A percentile compares a stretch with the other conserved stretches of the same genome.
phyloP scores from a whole-genome alignment of 1,140 invertebrate genomes.

The Ceratina japonica region DNA sequence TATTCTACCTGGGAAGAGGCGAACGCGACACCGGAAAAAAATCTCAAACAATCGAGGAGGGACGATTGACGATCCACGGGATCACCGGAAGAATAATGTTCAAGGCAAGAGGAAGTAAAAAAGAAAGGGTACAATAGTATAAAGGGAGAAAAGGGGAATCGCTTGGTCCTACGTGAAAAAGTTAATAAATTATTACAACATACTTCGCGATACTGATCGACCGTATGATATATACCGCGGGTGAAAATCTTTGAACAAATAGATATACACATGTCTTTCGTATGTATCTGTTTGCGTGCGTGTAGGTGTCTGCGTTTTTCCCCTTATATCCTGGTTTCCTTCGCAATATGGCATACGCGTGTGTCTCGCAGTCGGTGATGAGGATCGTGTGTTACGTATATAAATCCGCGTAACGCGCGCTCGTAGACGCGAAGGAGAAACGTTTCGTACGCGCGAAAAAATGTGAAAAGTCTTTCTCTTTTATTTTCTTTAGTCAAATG shows the following conservation, averaged over 20 bases:
- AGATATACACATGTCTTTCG: conserved; percentile 29
- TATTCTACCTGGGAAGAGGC: conserved; percentile 46
- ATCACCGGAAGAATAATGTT: not conserved
- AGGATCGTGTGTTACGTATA: conserved; percentile 12
- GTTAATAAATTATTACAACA: conserved; percentile 58
- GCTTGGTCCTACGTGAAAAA: conserved; percentile 50
- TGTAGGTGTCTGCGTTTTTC: not conserved
- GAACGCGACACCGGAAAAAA: conserved; percentile 12
- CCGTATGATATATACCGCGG: conserved; percentile 50
- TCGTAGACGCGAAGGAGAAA: not conserved
- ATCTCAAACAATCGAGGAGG: conserved; percentile 3
- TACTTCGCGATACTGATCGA: conserved; percentile 45
- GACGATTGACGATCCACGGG: conserved; percentile 20
- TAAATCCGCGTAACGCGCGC: not conserved
- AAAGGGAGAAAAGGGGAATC: conserved; percentile 30
- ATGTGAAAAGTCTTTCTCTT: conserved; percentile 32
- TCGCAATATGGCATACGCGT: conserved; percentile 26
- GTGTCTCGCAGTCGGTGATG: not conserved
- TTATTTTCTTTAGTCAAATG: conserved; percentile 19
- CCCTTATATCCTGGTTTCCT: not conserved
- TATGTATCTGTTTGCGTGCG: not conserved
- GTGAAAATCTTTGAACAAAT: conserved; percentile 41
- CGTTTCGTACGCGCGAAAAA: conserved; percentile 26
- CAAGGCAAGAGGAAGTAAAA: not conserved
- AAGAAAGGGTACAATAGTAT: not conserved